Evolutionary conservation across 2,888 invertebrate genomes (phyloP).

Genomic region (Rapana venosa): DNA sequence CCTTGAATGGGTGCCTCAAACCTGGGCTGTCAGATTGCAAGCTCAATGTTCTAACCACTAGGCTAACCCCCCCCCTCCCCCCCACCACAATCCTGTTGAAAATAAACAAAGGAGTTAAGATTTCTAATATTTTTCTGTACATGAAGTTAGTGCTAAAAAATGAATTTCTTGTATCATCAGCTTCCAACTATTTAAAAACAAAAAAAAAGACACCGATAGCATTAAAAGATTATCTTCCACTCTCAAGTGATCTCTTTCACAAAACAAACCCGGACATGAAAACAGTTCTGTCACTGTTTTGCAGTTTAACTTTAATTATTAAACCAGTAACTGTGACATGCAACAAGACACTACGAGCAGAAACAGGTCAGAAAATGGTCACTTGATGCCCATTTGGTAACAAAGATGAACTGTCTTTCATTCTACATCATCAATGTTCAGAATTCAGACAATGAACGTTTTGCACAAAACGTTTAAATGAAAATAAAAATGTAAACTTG

Average conservation of each 20-base stretch:
- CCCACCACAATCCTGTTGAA: too few relatives aligned
- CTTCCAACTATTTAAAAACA: too few relatives aligned
- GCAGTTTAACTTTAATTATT: neutral
- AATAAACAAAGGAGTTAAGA: too few relatives aligned
- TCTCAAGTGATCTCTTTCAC: neutral
- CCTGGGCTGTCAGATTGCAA: too few relatives aligned
- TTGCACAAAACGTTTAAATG: neutral
- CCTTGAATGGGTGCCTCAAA: too few relatives aligned
- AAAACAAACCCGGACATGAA: neutral
- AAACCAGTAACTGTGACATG: constrained; percentile 16
- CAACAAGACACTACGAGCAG: constrained; percentile 31
- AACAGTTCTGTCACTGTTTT: constrained; percentile 5
- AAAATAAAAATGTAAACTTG: too few relatives aligned
- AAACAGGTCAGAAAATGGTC: neutral
- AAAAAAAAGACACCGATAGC: too few relatives aligned
- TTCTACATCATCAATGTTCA: neutral
- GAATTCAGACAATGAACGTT: neutral
- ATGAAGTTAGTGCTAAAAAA: too few relatives aligned
- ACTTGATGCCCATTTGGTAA: neutral
- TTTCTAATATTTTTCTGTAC: too few relatives aligned
- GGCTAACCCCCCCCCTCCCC: too few relatives aligned
- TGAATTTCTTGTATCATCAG: too few relatives aligned
- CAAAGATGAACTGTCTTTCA: neutral
- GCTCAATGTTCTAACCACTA: too few relatives aligned
- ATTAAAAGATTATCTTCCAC: neutral